A percentile compares a stretch with the other conserved stretches of the same genome.
Conservation (phyloP, 2,888 invertebrate genomes). For the Lasioglossum villosulum region DNA sequence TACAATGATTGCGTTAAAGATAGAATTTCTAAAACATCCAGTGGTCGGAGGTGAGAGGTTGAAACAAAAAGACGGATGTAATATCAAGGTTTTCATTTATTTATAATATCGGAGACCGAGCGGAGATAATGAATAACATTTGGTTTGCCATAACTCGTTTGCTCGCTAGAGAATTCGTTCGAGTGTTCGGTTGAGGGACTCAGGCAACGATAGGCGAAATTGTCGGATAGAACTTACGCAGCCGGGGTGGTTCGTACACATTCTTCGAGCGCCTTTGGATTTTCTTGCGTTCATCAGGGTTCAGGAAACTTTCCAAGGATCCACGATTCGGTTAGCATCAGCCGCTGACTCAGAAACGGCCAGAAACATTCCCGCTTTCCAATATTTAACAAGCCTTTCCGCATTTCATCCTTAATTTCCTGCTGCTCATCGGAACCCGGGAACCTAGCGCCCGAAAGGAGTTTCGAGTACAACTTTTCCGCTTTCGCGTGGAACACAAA, state of each 20-base stretch:
- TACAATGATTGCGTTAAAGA: not conserved
- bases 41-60: too few relatives aligned
- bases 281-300: not conserved
- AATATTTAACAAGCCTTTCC: conserved; percentile 18
- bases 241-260: not conserved
- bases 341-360: conserved; percentile 23
- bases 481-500: not conserved
- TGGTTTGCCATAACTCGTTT: not conserved
- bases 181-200: not conserved
- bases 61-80: not conserved
- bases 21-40: not conserved
- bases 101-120: not conserved
- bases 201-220: not conserved
- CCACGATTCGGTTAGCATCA: conserved; percentile 1
- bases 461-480: conserved; percentile 14
- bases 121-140: not conserved
- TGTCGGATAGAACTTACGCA: conserved; percentile 10
- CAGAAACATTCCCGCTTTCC: not conserved
- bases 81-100: not conserved
- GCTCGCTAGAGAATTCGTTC: not conserved
- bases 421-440: not conserved
- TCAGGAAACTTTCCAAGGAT: conserved; percentile 3
- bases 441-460: not conserved
- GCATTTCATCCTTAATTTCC: conserved; percentile 17
- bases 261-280: not conserved